These are phyloP conservation scores for Bostrychus sinensis DNA, from an alignment of 2,113 vertebrate genomes.

Conservation along the genomic window DNA sequence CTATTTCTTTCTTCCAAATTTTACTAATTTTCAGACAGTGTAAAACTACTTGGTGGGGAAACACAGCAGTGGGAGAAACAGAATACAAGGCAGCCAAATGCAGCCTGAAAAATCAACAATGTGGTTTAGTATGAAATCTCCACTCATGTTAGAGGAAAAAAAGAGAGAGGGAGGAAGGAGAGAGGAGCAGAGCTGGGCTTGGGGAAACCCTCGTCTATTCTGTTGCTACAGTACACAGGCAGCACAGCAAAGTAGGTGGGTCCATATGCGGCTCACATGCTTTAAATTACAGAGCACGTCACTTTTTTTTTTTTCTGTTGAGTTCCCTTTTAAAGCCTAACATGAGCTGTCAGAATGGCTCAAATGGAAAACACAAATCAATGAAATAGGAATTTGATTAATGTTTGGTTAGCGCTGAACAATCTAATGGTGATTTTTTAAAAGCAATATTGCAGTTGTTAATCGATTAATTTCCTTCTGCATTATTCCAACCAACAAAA, in stretches of 20 bases:
- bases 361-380: slow-evolving; percentile 10
- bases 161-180: neutral
- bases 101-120: slow-evolving; percentile 18
- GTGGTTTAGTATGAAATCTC: slow-evolving; percentile 36
- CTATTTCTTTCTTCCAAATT: neutral
- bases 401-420: neutral
- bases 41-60: slow-evolving; percentile 12
- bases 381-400: slow-evolving; percentile 8
- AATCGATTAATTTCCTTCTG: no score
- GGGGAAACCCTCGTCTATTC: slow-evolving; percentile 44
- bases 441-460: no score
- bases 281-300: slow-evolving; percentile 52
- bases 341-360: slow-evolving; percentile 24
- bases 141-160: slow-evolving; percentile 24
- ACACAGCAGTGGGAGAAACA: slow-evolving; percentile 27
- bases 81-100: slow-evolving; percentile 18
- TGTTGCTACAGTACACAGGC: slow-evolving; percentile 8
- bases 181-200: slow-evolving; percentile 24
- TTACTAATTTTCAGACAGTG: neutral
- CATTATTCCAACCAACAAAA: no score
- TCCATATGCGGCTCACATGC: slow-evolving; percentile 42
- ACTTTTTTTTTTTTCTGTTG: slow-evolving; percentile 38
- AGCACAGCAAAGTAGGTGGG: slow-evolving; percentile 22
- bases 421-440: neutral
- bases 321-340: slow-evolving; percentile 37